Conservation (phyloP, 2,797 vertebrate species). For the Monodelphis domestica region DNA sequence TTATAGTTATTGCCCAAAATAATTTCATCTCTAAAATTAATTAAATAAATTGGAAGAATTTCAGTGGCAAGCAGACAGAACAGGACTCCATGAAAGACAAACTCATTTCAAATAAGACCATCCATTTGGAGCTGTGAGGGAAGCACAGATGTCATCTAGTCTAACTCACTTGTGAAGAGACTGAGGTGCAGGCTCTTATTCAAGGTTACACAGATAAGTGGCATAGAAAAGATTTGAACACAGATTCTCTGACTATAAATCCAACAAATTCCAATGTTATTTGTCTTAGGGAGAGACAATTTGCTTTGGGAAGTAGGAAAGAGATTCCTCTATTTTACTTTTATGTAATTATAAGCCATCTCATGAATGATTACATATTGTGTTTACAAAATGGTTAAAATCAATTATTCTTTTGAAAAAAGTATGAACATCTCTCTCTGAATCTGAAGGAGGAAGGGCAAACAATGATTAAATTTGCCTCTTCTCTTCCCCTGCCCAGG, state of each 20-base stretch:
- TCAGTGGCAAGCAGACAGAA: conserved; percentile 65
- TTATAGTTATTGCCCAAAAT: conserved; percentile 83
- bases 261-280: not conserved
- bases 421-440: not conserved
- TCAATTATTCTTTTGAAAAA: not conserved
- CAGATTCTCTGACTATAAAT: not conserved
- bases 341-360: not conserved
- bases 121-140: not conserved
- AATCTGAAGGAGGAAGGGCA: not conserved
- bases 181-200: not conserved
- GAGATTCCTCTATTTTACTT: not conserved
- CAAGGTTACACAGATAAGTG: not conserved
- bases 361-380: not conserved
- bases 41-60: conserved; percentile 72
- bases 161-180: not conserved
- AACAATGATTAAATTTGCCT: not conserved
- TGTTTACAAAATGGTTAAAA: not conserved
- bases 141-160: not conserved
- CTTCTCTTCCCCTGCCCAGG: not conserved
- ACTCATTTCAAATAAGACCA: conserved; percentile 53
- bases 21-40: conserved; percentile 81
- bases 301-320: not conserved
- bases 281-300: not conserved
- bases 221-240: not conserved
- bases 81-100: conserved; percentile 80